Evolutionary conservation across 2,888 invertebrate genomes (phyloP).

Genomic region (Stramonita haemastoma): DNA sequence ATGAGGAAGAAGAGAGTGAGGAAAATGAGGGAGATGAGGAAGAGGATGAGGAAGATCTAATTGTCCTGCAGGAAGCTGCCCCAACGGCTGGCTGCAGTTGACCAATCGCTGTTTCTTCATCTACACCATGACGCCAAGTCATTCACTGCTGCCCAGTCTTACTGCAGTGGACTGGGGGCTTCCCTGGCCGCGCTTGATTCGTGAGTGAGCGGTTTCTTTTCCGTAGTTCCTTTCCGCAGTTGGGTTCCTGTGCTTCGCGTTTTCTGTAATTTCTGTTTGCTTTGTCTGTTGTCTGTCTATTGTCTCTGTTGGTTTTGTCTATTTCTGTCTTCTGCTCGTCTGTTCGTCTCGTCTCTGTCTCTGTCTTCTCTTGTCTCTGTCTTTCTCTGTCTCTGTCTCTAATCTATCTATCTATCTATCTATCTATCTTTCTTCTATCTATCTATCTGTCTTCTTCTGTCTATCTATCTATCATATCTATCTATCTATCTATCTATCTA

Average conservation of each 20-base stretch:
- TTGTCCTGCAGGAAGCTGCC: neutral
- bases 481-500: neutral
- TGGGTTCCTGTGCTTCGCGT: no score
- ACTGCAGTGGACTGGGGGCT: slow-evolving; percentile 54
- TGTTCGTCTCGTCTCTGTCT: no score
- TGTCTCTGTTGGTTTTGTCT: no score
- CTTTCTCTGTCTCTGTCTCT: no score
- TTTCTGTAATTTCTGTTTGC: no score
- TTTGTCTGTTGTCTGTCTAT: no score
- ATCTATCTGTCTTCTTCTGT: neutral
- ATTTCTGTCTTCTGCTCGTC: no score
- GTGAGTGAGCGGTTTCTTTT: neutral
- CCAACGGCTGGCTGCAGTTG: slow-evolving; percentile 29
- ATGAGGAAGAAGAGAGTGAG: no score
- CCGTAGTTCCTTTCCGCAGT: neutral
- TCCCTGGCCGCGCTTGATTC: slow-evolving; percentile 55
- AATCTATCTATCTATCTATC: no score
- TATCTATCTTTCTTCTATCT: neutral
- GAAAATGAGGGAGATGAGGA: no score
- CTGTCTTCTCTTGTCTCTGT: no score
- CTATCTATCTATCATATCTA: neutral
- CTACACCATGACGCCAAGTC: slow-evolving; percentile 40
- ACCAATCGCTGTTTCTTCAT: slow-evolving; percentile 18
- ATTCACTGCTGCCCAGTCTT: slow-evolving; percentile 51
- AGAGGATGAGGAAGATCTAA: neutral